phyloP scores from a whole-genome alignment of 2,888 invertebrate species.

The Ypsolopha scabrella region DNA sequence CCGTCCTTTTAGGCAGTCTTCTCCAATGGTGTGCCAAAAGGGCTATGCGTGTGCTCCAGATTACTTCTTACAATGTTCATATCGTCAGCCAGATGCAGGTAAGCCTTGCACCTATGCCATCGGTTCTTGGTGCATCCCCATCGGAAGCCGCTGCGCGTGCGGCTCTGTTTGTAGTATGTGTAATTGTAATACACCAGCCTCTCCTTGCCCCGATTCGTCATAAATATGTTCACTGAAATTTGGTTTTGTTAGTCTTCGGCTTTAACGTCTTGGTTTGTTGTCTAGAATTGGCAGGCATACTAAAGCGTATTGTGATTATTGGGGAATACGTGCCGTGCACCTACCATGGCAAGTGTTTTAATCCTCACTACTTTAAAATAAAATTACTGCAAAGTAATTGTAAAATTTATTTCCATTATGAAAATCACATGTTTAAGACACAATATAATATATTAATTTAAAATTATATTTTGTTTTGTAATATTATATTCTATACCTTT shows the following conservation, averaged over 20 bases:
- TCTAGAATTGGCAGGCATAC: no score
- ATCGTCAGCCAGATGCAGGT: constrained; percentile 51
- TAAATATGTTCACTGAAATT: constrained; percentile 64
- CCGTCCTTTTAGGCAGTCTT: background rate
- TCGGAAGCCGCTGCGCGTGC: constrained; percentile 47
- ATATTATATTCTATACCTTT: background rate
- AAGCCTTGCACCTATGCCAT: constrained; percentile 58
- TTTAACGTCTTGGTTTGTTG: no score
- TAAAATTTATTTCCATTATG: no score
- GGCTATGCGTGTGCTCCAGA: constrained; percentile 52
- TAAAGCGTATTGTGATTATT: no score
- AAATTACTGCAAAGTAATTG: no score
- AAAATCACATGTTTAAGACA: no score
- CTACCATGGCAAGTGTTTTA: no score
- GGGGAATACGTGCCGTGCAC: no score
- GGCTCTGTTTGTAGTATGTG: constrained; percentile 58
- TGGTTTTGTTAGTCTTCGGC: constrained; percentile 11
- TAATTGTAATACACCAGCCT: constrained; percentile 47
- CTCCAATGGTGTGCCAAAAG: constrained; percentile 12
- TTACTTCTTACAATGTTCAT: constrained; percentile 55
- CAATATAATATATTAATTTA: no score
- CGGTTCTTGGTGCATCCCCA: constrained; percentile 64
- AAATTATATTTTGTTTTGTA: no score
- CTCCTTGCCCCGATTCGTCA: constrained; percentile 58
- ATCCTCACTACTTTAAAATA: no score